Base-by-base conservation (phyloP, 2,888 invertebrate genomes). In the Microplitis manilae region DNA sequence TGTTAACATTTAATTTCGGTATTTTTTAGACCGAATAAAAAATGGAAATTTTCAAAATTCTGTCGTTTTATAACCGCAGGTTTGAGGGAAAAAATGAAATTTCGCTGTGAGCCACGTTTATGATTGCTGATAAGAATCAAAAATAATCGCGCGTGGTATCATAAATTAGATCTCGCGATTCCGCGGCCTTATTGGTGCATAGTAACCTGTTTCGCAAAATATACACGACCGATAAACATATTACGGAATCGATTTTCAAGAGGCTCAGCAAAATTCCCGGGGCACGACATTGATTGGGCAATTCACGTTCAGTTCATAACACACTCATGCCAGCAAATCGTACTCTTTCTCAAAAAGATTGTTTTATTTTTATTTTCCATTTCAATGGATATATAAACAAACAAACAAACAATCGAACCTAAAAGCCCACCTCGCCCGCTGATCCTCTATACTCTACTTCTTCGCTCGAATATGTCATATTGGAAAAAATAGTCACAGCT, bases 231-330 rank as follows among this genome's bases (percentile, higher is more conserved):
- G 62, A 62, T 72, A 62, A 72, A 72, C 72, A 59, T 15, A 72
- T 72, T 72, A 60, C 38, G n/a, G 15, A 60, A 62, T 72, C 40
- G 72, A 72, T 62, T 72, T 72, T 72, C 72, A 72, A 72, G 62
- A 30, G 38, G 40, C 62, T 2, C n/a, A 62, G 38, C 60, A 4
- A 30, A 30, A 30, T 30, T 50, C 50, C 50, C 50, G 50, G 50
- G 50, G 50, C 50, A 50, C 5, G 8, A 50, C 50, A 13, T 50
- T 50, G 50, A 50, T 50, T 50, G 50, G 50, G 4, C 50, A 50
- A 50, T 50, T 50, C 2, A 50, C 9, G 13, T 13, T 13, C 50
- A 13, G 50, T 50, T 50, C 50, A 50, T 50, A 50, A 50, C 13
- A 13, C 50, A 72, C 15, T 40, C 30, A 5, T 72, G 39, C n/a